A percentile compares a stretch with the other conserved stretches of the same genome.
Conservation (phyloP, 2,888 invertebrate species). For the Lacanobia wlatinum region DNA sequence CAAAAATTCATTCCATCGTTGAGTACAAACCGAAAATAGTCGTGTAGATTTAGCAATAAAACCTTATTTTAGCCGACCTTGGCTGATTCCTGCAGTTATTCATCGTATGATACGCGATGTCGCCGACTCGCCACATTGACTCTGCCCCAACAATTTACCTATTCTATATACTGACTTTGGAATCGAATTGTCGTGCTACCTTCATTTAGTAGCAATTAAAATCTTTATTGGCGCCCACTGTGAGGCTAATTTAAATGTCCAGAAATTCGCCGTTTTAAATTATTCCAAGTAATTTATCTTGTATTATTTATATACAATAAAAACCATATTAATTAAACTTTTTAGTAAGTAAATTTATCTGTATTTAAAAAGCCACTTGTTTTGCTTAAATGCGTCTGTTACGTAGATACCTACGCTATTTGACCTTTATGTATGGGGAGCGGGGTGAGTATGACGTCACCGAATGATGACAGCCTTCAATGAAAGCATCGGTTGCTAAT, state of each 20-base stretch:
- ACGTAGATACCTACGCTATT: conserved; percentile 55
- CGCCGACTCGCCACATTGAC: conserved; percentile 71
- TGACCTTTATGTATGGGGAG: conserved; percentile 64
- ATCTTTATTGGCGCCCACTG: conserved; percentile 58
- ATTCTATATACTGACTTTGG: conserved; percentile 50
- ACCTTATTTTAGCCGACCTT: conserved; percentile 80
- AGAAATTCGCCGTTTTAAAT: not conserved
- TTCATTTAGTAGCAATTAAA: conserved; percentile 42
- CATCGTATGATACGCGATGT: conserved; percentile 78
- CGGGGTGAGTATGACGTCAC: conserved; percentile 58
- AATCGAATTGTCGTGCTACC: conserved; percentile 40
- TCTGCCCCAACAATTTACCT: conserved; percentile 56
- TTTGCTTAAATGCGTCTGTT: conserved; percentile 57
- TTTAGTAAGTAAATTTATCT: not conserved
- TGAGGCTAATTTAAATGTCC: conserved; percentile 23
- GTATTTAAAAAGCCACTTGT: conserved; percentile 39
- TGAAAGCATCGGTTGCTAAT: conserved; percentile 63
- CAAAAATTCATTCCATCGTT: conserved; percentile 36
- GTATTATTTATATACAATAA: not conserved
- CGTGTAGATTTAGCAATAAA: conserved; percentile 71
- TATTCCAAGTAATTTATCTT: not conserved
- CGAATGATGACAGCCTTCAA: conserved; percentile 65
- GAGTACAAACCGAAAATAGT: conserved; percentile 69
- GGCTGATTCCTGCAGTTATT: conserved; percentile 75
- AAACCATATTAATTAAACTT: not conserved